Evolutionary conservation across 2,888 invertebrate species (phyloP).

Genomic region (Neoascia interrupta): DNA sequence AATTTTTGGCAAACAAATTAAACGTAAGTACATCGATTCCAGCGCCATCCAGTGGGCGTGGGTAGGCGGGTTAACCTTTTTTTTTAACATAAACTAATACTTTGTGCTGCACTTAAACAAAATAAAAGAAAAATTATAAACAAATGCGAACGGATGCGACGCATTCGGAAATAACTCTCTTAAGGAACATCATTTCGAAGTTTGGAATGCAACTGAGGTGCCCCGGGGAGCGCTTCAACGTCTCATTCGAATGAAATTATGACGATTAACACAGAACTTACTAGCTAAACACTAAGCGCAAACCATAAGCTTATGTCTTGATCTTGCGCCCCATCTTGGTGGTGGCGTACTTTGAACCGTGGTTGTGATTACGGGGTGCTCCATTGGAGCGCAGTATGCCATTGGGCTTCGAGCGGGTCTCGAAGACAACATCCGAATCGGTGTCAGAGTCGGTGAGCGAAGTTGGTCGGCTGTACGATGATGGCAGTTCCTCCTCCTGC

Average conservation of each 20-base stretch:
- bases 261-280: slow-evolving; percentile 39
- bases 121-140: slow-evolving; percentile 10
- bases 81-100: slow-evolving; percentile 24
- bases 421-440: slow-evolving; percentile 92
- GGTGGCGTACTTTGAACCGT: slow-evolving; percentile 74
- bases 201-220: slow-evolving; percentile 17
- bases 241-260: not conserved
- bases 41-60: not conserved
- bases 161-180: slow-evolving; percentile 44
- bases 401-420: slow-evolving; percentile 82
- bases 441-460: slow-evolving; percentile 89
- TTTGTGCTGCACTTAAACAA: slow-evolving; percentile 48
- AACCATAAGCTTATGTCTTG: slow-evolving; percentile 75
- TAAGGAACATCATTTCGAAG: slow-evolving; percentile 60
- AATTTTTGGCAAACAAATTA: slow-evolving; percentile 35
- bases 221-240: not conserved
- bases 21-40: slow-evolving; percentile 17
- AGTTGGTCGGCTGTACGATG: slow-evolving; percentile 79
- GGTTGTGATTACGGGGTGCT: slow-evolving; percentile 72
- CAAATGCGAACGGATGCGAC: slow-evolving; percentile 19
- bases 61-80: too few species aligned
- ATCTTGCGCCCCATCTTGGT: slow-evolving; percentile 78
- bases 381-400: slow-evolving; percentile 74
- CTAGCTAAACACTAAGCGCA: slow-evolving; percentile 13
- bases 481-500: slow-evolving; percentile 83